A percentile compares a stretch with the other conserved stretches of the same genome.
Evolutionary conservation across 1,140 invertebrate genomes (phyloP).

Genomic region (Colletes gigas): DNA sequence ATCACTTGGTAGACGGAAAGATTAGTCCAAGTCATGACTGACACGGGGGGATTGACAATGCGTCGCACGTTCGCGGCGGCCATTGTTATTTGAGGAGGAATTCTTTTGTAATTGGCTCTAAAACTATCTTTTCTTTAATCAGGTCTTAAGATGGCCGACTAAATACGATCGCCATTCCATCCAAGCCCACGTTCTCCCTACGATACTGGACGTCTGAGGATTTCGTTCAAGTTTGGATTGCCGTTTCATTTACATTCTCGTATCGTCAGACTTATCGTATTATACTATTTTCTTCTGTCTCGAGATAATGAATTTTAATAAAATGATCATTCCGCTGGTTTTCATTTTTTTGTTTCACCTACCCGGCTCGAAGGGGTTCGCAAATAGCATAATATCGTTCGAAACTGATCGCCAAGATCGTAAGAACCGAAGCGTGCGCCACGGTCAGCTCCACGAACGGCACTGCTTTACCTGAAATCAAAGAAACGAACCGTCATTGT

Average conservation of each 20-base stretch:
- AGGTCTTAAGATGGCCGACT: too few species aligned
- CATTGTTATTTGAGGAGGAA: too few species aligned
- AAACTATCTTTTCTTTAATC: too few species aligned
- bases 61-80: too few species aligned
- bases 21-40: not conserved
- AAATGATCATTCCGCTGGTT: not conserved
- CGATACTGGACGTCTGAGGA: too few species aligned
- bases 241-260: too few species aligned
- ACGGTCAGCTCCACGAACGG: constrained; percentile 96
- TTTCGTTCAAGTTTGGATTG: too few species aligned
- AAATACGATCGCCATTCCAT: too few species aligned
- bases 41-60: not conserved
- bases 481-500: not conserved
- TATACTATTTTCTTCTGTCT: not conserved
- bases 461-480: constrained; percentile 89
- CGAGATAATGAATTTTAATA: not conserved
- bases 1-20: not conserved
- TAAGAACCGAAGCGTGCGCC: constrained; percentile 95
- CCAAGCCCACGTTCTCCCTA: too few species aligned
- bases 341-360: constrained; percentile 47
- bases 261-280: not conserved
- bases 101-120: too few species aligned
- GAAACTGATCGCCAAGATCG: constrained; percentile 95
- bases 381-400: constrained; percentile 98
- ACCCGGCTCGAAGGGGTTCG: constrained; percentile 92